Evolutionary conservation across 2,113 vertebrate species (phyloP).

Genomic region (Leucoraja erinaceus): DNA sequence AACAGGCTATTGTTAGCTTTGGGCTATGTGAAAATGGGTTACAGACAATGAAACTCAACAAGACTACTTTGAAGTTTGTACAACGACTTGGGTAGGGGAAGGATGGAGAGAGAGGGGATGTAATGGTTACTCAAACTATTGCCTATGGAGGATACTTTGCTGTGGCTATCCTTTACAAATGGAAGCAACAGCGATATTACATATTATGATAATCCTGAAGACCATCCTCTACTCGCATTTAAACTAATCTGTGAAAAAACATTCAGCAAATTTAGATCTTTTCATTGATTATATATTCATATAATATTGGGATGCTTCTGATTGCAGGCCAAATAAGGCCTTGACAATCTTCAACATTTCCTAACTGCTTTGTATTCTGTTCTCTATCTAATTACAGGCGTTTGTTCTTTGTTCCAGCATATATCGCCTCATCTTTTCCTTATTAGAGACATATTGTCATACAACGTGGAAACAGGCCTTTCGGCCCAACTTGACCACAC

Average conservation of each 20-base stretch:
- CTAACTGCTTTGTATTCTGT: background rate
- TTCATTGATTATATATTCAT: background rate
- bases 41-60: too few species aligned
- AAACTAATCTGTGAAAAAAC: background rate
- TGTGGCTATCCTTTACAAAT: background rate
- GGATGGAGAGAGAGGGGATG: too few species aligned
- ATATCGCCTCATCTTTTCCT: background rate
- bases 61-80: too few species aligned
- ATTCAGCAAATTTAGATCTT: background rate
- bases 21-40: too few species aligned
- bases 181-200: background rate
- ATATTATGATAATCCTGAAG: constrained; percentile 15
- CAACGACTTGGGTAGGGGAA: too few species aligned
- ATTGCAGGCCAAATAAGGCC: background rate
- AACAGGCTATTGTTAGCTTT: too few species aligned
- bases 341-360: background rate
- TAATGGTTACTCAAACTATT: too few species aligned
- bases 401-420: background rate
- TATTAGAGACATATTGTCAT: too few species aligned
- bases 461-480: too few species aligned
- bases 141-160: background rate
- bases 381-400: background rate
- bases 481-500: too few species aligned
- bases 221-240: background rate
- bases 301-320: background rate